These are phyloP conservation scores for Epizoanthus stellaris DNA, from an alignment of 92 coral and sea anemone species.

Conservation along the genomic window DNA sequence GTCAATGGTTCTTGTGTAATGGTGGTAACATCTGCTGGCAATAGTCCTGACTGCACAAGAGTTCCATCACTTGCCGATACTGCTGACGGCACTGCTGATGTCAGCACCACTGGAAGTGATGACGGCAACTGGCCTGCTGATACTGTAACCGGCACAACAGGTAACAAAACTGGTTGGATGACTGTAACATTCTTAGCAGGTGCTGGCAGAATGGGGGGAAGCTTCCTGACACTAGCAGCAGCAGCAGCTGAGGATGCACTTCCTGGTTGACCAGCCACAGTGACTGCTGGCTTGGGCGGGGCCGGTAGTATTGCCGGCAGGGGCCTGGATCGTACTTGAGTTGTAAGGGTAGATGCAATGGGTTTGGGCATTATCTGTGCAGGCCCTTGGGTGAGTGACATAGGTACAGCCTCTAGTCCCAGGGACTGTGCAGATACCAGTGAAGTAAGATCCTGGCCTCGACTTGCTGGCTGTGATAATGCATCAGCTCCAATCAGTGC, in stretches of 20 bases:
- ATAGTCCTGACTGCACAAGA: slow-evolving; percentile 43
- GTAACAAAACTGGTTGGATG: slow-evolving; percentile 77
- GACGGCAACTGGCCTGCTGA: slow-evolving; percentile 66
- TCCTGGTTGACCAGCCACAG: slow-evolving; percentile 42
- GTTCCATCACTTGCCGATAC: slow-evolving; percentile 54
- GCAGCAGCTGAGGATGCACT: slow-evolving; percentile 46
- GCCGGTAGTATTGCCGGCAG: slow-evolving; percentile 94
- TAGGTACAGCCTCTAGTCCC: slow-evolving; percentile 24
- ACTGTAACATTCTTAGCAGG: slow-evolving; percentile 84
- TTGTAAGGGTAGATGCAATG: slow-evolving; percentile 70
- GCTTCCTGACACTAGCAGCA: slow-evolving; percentile 68
- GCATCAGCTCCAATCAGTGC: slow-evolving; percentile 34
- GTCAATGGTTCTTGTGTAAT: slow-evolving; percentile 8
- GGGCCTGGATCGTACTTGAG: slow-evolving; percentile 85
- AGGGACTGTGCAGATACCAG: neutral
- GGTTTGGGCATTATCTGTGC: slow-evolving; percentile 69
- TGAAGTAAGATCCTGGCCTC: slow-evolving; percentile 11
- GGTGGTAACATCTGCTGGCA: neutral
- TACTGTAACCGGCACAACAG: slow-evolving; percentile 67
- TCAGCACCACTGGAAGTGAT: slow-evolving; percentile 61
- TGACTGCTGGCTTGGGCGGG: slow-evolving; percentile 76
- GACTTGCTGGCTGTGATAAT: slow-evolving; percentile 6
- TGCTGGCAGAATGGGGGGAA: slow-evolving; percentile 92
- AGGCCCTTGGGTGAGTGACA: slow-evolving; percentile 57
- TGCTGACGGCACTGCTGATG: slow-evolving; percentile 46